phyloP scores from a whole-genome alignment of 1,140 invertebrate genomes.

The Ooceraea biroi region DNA sequence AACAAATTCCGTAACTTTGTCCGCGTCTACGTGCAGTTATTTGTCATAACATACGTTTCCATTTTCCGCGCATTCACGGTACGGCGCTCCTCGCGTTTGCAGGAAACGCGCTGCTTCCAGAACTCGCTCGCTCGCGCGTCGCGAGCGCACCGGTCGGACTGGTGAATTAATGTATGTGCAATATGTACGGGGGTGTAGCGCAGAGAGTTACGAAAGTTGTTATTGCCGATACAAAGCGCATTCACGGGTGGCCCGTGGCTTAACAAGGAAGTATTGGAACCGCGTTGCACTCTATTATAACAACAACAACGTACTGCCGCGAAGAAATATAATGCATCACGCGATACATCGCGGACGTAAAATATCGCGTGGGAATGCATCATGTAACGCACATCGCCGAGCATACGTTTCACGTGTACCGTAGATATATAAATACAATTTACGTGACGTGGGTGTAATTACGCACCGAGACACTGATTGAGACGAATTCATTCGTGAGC shows the following conservation, averaged over 20 bases:
- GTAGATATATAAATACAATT: neutral
- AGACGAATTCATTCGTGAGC: neutral
- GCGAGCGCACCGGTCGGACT: slow-evolving; percentile 27
- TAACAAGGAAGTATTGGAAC: slow-evolving; percentile 57
- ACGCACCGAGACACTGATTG: neutral
- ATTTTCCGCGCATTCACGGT: slow-evolving; percentile 28
- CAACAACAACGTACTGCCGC: neutral
- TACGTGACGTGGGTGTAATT: no score
- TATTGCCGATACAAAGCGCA: slow-evolving; percentile 62
- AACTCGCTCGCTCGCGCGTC: no score
- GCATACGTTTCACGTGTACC: no score
- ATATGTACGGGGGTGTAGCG: slow-evolving; percentile 29
- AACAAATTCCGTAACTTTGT: slow-evolving; percentile 55
- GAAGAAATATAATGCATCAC: slow-evolving; percentile 27
- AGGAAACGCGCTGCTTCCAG: slow-evolving; percentile 43
- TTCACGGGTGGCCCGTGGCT: slow-evolving; percentile 10
- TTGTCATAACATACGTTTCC: slow-evolving; percentile 18
- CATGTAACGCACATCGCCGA: neutral
- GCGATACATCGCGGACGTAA: neutral
- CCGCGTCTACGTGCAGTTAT: slow-evolving; percentile 47
- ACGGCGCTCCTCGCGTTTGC: slow-evolving; percentile 26
- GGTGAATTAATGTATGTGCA: slow-evolving; percentile 61
- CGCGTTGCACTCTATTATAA: neutral
- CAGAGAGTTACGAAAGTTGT: slow-evolving; percentile 65
- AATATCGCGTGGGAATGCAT: neutral